A percentile compares a stretch with the other conserved stretches of the same genome.
phyloP scores from a whole-genome alignment of 1,140 invertebrate species.

The Drosophila leontia region DNA sequence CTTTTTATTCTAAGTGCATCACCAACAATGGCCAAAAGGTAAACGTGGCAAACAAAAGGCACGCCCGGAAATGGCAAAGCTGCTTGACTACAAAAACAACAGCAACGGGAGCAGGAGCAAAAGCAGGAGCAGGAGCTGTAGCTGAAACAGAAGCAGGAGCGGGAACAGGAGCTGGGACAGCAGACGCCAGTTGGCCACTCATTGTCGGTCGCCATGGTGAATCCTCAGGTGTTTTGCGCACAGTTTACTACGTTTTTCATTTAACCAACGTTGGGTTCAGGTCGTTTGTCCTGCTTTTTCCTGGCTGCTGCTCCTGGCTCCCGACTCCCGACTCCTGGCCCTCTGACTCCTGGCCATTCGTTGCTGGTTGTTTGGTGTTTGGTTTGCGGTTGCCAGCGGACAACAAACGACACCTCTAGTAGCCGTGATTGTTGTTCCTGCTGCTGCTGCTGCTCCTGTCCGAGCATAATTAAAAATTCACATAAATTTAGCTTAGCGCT shows the following conservation, averaged over 20 bases:
- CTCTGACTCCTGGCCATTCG: conserved; percentile 7
- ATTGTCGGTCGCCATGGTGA: conserved; percentile 81
- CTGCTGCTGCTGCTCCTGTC: conserved; percentile 32
- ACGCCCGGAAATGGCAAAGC: conserved; percentile 79
- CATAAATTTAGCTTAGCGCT: conserved; percentile 84
- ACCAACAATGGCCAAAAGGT: conserved; percentile 71
- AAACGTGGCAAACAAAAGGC: conserved; percentile 79
- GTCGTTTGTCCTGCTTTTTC: conserved; percentile 68
- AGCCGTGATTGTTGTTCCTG: conserved; percentile 28
- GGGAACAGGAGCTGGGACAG: conserved; percentile 39
- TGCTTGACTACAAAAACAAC: conserved; percentile 72
- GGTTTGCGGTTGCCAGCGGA: conserved; percentile 66
- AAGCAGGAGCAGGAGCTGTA: conserved; percentile 5
- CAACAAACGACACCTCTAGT: conserved; percentile 49
- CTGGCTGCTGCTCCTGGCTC: conserved; percentile 17
- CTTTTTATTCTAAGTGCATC: not conserved
- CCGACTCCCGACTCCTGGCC: not conserved
- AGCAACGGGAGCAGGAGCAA: conserved; percentile 24
- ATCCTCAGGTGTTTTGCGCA: conserved; percentile 84
- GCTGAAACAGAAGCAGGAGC: conserved; percentile 13
- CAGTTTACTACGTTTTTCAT: conserved; percentile 84
- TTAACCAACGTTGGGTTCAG: conserved; percentile 67
- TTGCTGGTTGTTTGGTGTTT: conserved; percentile 57
- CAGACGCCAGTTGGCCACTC: conserved; percentile 74
- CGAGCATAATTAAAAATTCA: conserved; percentile 83